Evolutionary conservation across 2,888 invertebrate species (phyloP), one percentile per base, ranked within the genome.

Genomic region (Palloptera scutellata): DNA sequence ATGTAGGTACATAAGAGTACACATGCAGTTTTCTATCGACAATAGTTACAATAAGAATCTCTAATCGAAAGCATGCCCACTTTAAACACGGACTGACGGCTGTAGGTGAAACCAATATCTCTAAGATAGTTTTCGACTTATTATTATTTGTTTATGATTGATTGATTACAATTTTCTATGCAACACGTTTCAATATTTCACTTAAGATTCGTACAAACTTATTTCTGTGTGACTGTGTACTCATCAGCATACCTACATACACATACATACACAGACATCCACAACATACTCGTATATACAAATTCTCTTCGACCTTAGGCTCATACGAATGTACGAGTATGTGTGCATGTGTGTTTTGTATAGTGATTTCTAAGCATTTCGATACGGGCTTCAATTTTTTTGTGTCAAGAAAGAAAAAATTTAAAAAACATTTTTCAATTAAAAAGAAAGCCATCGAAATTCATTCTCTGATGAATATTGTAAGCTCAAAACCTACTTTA

Each of bases 141-240:
- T 53, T 53, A 17, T 30, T 53, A 41, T 57, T 12, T 20, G 40
- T 12, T 57, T 57, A 13, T 63, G 67, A 63, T 67, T 63, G 64
- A 67, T 67, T 67, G 67, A 67, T 67, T 67, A 59, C 60, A 58
- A 62, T 67, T 67, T 63, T 45, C 62, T 63, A 41, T 57, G 61
- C 61, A 57, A 57, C 57, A 57, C 15, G 57, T 40, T 30, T 53
- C 53, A 53, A 53, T 53, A 53, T 5, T 53, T 53, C 53, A 53
- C 19, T 53, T 53, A 11, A 19, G 15, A 17, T 53, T 53, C 48
- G 10, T 10, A 48, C 2, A 6, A 4, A 30, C 30, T 4, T 6
- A 30, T 30, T 2, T 30, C 6, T 30, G 30, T 30, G 6, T 30
- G 30, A 4, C 2, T 30, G 30, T 30, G 6, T 30, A 6, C 6